Evolutionary conservation across 2,797 vertebrate genomes (phyloP), one percentile per base, ranked within the genome.

Genomic region (Gadopsis marmoratus): DNA sequence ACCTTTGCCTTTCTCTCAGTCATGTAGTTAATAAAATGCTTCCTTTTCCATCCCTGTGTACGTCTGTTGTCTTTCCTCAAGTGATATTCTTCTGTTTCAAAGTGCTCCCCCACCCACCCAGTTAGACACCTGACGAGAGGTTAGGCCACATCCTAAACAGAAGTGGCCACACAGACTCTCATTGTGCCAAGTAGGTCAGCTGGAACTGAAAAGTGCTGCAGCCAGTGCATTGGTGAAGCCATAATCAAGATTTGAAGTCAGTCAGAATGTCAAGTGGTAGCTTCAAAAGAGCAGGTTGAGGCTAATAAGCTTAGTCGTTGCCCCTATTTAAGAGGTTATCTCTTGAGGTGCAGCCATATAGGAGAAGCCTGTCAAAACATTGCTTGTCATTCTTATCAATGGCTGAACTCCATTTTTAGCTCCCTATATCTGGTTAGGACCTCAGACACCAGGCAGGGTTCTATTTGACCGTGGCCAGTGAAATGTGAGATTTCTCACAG

Each of bases 61-160:
- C 1, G 4, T 11, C 19, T 13, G 7, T 54, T 37, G 6, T 12
- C 68, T 50, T 31, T 70, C 41, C 68, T 62, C 54, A 14, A 69
- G 75, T 81, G 16, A 26, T 29, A 1, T 29, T 61, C 14, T 29
- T 26, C 39, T 47, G 2, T 66, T 54, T 14, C 45, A 4, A 71
- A 48, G 21, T 48, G 51, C 23, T 26, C 45, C 37, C 39, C n/a
- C n/a, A n/a, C n/a, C n/a, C n/a, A n/a, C 45, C 8, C 43, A 13
- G 41, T 53, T 37, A 2, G 61, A 55, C 63, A 79, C 61, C 56
- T 51, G 76, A 66, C 13, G 10, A 67, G 67, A 62, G 23, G 60
- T 76, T 2, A 26, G 56, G 35, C 86, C 76, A 84, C 85, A 83
- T 88, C 79, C 85, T 89, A n/a, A 0, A 9, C 39, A 71, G 5